Conservation (phyloP, 1,140 invertebrate species). For the Delia radicum region DNA sequence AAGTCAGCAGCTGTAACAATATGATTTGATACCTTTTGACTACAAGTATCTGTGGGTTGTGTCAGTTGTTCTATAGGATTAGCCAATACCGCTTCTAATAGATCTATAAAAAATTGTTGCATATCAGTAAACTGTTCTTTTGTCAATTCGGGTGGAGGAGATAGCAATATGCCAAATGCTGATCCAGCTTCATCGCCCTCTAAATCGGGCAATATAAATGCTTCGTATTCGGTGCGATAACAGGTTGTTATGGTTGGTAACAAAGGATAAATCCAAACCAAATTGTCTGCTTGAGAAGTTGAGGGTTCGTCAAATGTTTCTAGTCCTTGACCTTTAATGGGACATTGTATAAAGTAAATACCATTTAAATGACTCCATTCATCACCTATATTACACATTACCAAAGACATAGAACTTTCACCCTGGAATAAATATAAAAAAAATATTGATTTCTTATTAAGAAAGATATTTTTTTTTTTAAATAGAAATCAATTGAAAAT, state of each 20-base stretch:
- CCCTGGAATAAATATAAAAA: too few relatives aligned
- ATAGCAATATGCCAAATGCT: slow-evolving; percentile 65
- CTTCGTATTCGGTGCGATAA: slow-evolving; percentile 66
- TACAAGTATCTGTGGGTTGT: slow-evolving; percentile 27
- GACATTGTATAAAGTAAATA: slow-evolving; percentile 46
- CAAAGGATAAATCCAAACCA: slow-evolving; percentile 68
- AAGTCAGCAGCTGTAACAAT: slow-evolving; percentile 62
- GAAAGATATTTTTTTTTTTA: too few relatives aligned
- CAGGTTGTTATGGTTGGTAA: slow-evolving; percentile 67
- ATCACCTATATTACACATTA: slow-evolving; percentile 46
- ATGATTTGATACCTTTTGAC: slow-evolving; percentile 45
- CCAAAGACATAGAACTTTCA: slow-evolving; percentile 42
- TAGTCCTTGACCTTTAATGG: slow-evolving; percentile 27
- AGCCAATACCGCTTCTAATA: slow-evolving; percentile 65
- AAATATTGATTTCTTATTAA: too few relatives aligned
- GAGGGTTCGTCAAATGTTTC: not conserved
- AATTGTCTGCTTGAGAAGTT: not conserved
- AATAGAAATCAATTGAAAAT: too few relatives aligned
- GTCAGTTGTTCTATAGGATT: slow-evolving; percentile 50
- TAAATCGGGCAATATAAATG: slow-evolving; percentile 72
- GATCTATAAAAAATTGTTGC: slow-evolving; percentile 57
- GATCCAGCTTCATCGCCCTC: slow-evolving; percentile 58
- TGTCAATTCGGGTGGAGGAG: slow-evolving; percentile 32
- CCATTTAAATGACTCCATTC: slow-evolving; percentile 45
- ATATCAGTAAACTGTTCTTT: slow-evolving; percentile 41